phyloP scores from a whole-genome alignment of 2,797 vertebrate genomes.

The Hirundo rustica region DNA sequence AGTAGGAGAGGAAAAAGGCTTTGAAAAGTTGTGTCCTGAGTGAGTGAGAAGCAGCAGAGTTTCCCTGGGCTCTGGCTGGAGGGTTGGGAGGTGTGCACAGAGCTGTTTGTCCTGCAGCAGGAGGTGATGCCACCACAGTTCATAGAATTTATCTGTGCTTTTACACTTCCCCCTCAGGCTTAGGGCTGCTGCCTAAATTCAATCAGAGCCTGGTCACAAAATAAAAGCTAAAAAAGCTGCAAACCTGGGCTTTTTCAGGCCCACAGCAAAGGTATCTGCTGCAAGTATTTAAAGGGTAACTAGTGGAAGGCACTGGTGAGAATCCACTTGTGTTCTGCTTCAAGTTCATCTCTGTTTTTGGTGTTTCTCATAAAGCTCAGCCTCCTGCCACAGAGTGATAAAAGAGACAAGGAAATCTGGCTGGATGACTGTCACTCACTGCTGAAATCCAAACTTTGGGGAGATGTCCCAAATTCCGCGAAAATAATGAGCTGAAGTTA shows the following conservation, averaged over 20 bases:
- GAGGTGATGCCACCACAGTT: not conserved
- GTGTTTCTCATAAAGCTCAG: not conserved
- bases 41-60: not conserved
- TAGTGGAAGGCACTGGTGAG: not conserved
- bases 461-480: not conserved
- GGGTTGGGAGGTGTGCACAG: not conserved
- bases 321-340: not conserved
- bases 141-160: rapidly evolving
- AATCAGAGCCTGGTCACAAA: not conserved
- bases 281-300: not conserved
- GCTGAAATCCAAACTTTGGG: not conserved
- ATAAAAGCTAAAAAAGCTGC: not conserved
- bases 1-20: not conserved
- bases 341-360: not conserved
- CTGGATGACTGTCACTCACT: not conserved
- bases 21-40: not conserved
- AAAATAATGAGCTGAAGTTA: not conserved
- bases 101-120: not conserved
- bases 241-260: not conserved
- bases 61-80: not conserved
- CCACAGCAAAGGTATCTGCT: not conserved
- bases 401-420: not conserved
- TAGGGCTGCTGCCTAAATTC: not conserved
- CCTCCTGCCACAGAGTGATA: not conserved
- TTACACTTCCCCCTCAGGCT: not conserved